Evolutionary conservation across 2,797 vertebrate species (phyloP).

Genomic region (Prunella strophiata): DNA sequence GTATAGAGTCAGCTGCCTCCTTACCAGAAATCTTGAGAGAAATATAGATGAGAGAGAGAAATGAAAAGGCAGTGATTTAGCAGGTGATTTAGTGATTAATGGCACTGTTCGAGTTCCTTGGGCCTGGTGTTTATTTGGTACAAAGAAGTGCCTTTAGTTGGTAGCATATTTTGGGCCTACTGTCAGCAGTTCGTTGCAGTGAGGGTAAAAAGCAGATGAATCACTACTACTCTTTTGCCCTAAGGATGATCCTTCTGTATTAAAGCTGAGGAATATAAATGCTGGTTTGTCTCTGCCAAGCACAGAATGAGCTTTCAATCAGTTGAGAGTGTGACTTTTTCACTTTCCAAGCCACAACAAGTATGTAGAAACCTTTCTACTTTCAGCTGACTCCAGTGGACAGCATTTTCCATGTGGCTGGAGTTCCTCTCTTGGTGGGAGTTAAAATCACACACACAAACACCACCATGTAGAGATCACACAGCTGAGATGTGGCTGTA

Average conservation of each 20-base stretch:
- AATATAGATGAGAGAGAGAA: constrained; percentile 66
- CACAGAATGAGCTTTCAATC: constrained; percentile 44
- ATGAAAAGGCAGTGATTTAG: constrained; percentile 67
- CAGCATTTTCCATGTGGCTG: background rate
- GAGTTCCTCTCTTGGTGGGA: constrained; percentile 3
- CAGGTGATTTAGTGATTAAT: no score
- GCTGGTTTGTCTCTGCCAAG: constrained; percentile 52
- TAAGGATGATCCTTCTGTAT: constrained; percentile 43
- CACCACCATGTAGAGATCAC: background rate
- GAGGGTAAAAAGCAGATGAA: constrained; percentile 52
- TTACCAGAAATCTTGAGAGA: constrained; percentile 70
- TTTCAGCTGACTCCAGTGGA: constrained; percentile 19
- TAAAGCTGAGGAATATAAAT: constrained; percentile 44
- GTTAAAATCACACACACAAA: background rate
- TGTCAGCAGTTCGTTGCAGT: constrained; percentile 60
- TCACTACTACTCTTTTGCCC: constrained; percentile 51
- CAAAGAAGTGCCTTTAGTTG: constrained; percentile 70
- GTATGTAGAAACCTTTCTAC: constrained; percentile 19
- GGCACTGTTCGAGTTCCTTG: constrained; percentile 67
- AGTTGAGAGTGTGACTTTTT: background rate
- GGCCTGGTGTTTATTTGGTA: constrained; percentile 68
- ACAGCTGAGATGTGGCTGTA: constrained; percentile 38
- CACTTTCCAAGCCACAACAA: constrained; percentile 30
- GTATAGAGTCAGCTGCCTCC: constrained; percentile 65
- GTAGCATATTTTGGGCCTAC: constrained; percentile 48